Conservation (phyloP, 2,888 invertebrate species). For the Athalia rosae region DNA sequence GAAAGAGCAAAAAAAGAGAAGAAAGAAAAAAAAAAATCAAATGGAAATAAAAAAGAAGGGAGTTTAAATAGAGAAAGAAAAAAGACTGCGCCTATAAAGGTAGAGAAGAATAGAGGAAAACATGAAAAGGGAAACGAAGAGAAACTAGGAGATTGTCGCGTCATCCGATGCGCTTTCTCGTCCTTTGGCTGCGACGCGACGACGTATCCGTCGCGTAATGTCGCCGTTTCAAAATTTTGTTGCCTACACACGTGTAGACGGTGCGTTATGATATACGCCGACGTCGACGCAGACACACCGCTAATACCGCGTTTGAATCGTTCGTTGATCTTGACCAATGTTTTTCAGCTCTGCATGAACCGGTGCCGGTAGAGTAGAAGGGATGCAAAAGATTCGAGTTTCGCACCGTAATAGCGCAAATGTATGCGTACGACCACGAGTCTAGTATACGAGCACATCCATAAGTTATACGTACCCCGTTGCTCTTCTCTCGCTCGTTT, state of each 20-base stretch:
- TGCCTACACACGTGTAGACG: not conserved
- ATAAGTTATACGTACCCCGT: constrained; percentile 6
- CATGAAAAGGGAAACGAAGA: constrained; percentile 31
- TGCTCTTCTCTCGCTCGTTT: not conserved
- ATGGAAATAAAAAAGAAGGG: constrained; percentile 42
- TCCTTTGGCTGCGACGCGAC: constrained; percentile 2
- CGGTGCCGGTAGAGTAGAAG: too few relatives aligned
- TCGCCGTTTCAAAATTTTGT: not conserved
- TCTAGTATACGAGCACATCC: not conserved
- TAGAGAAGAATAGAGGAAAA: constrained; percentile 22
- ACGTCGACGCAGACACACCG: too few relatives aligned
- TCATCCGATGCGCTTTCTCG: constrained; percentile 1
- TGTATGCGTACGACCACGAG: too few relatives aligned
- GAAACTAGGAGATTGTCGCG: constrained; percentile 30
- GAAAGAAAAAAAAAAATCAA: constrained; percentile 23
- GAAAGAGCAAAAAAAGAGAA: constrained; percentile 24
- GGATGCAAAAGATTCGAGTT: too few relatives aligned
- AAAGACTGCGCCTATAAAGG: not conserved
- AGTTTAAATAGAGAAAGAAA: not conserved
- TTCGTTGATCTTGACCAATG: too few relatives aligned
- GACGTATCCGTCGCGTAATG: not conserved
- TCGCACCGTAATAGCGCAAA: too few relatives aligned
- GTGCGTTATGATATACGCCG: too few relatives aligned
- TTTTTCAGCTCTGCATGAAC: too few relatives aligned
- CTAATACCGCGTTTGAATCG: too few relatives aligned